These are phyloP conservation scores for Thomomys bottae DNA, from an alignment of 2,113 vertebrate species.

Conservation along the genomic window DNA sequence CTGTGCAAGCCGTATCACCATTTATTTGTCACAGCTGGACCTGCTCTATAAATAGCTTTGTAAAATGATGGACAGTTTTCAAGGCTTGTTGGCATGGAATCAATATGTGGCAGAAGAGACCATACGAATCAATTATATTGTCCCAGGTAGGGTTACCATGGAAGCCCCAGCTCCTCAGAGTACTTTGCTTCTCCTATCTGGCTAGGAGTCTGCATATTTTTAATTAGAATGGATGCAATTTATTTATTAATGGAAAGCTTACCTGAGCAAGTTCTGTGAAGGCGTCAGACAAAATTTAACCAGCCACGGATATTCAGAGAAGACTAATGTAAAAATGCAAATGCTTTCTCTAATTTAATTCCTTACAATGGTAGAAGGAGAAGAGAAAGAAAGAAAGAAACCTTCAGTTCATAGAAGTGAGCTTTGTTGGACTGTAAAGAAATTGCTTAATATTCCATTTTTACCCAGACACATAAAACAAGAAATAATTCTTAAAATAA, in stretches of 20 bases:
- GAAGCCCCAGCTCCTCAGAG: constrained; percentile 80
- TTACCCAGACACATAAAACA: constrained; percentile 46
- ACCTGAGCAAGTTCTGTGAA: constrained; percentile 76
- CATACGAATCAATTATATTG: constrained; percentile 77
- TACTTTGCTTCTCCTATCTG: constrained; percentile 50
- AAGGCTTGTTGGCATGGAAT: constrained; percentile 84
- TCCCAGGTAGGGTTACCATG: constrained; percentile 84
- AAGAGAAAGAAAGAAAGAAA: neutral
- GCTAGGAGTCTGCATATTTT: constrained; percentile 58
- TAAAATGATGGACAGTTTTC: constrained; percentile 80
- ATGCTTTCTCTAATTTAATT: constrained; percentile 70
- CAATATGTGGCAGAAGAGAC: constrained; percentile 79
- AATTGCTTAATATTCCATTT: constrained; percentile 51
- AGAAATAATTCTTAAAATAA: constrained; percentile 45
- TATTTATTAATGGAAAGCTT: constrained; percentile 81
- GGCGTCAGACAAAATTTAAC: constrained; percentile 80
- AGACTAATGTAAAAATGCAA: constrained; percentile 70
- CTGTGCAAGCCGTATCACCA: constrained; percentile 77
- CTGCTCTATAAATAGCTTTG: constrained; percentile 88
- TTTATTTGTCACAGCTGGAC: constrained; percentile 84
- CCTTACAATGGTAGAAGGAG: constrained; percentile 16
- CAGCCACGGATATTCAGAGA: constrained; percentile 71
- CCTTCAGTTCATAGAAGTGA: constrained; percentile 2
- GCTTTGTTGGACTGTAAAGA: constrained; percentile 51
- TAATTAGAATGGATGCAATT: constrained; percentile 84